Percentiles rank a stretch among this genome's conserved stretches.
Evolutionary conservation across 2,113 vertebrate species (phyloP).

Genomic region (Accipiter cooperii): DNA sequence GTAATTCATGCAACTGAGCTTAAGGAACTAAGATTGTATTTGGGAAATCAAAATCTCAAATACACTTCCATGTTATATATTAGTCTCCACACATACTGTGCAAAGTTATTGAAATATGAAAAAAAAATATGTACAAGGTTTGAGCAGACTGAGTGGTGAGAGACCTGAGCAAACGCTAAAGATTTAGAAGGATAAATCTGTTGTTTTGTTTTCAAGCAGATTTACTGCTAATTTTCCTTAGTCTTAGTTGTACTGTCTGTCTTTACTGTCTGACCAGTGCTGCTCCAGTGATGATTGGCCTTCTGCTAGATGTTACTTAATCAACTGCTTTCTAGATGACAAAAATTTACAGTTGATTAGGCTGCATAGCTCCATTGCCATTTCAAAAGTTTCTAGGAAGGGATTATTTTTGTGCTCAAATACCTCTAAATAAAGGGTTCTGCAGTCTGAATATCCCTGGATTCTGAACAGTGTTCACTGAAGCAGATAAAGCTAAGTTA

Average conservation of each 20-base stretch:
- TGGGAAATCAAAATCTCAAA: not conserved
- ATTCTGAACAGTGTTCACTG: conserved; percentile 60
- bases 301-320: conserved; percentile 23
- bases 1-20: not conserved
- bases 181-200: not conserved
- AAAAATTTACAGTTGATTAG: conserved; percentile 70
- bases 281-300: not conserved
- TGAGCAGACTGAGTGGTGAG: not conserved
- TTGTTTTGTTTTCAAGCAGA: not conserved
- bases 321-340: conserved; percentile 21
- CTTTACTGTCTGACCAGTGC: not conserved
- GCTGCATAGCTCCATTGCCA: conserved; percentile 34
- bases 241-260: not conserved
- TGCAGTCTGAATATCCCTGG: conserved; percentile 45
- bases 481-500: conserved; percentile 72
- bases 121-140: not conserved
- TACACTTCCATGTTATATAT: not conserved
- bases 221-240: not conserved
- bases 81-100: not conserved
- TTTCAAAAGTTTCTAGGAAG: conserved; percentile 61
- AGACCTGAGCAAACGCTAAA: not conserved
- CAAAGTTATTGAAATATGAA: not conserved
- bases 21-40: not conserved
- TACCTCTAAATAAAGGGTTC: conserved; percentile 56
- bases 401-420: conserved; percentile 70